These are phyloP conservation scores for Cremastobaeus sp. DNA, from an alignment of 2,888 invertebrate species.

Conservation along the genomic window DNA sequence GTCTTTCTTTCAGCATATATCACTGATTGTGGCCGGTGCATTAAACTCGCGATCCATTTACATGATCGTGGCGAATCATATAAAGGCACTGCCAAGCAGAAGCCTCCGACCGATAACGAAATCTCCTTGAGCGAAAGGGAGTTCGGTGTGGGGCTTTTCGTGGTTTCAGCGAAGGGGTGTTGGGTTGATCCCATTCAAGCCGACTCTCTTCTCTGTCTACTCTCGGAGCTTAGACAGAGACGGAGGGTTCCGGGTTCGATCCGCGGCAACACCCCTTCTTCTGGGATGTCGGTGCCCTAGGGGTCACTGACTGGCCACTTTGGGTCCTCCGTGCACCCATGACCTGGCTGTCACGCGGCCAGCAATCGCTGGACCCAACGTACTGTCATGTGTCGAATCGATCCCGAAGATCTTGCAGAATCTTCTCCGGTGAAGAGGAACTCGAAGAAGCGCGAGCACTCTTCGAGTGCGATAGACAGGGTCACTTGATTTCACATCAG, in stretches of 20 bases:
- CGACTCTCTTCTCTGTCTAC: constrained; percentile 3
- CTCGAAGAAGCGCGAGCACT: background rate
- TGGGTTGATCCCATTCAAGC: background rate
- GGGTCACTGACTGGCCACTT: too few species aligned
- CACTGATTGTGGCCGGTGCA: too few species aligned
- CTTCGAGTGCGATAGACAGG: background rate
- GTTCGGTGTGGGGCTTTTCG: background rate
- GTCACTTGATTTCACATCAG: background rate
- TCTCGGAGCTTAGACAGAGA: background rate
- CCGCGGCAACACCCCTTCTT: constrained; percentile 1
- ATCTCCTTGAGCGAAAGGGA: background rate
- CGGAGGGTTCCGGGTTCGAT: background rate
- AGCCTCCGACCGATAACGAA: too few species aligned
- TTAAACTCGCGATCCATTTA: too few species aligned
- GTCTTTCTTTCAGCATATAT: too few species aligned
- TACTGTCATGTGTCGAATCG: constrained; percentile 1
- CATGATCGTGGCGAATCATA: background rate
- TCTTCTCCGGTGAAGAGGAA: background rate
- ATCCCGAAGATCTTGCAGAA: too few species aligned
- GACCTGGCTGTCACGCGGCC: too few species aligned
- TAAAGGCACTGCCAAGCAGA: too few species aligned
- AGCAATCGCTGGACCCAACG: too few species aligned
- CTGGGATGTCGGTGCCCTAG: background rate
- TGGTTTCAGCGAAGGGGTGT: constrained; percentile 14
- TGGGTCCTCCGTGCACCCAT: too few species aligned